A percentile compares a stretch with the other conserved stretches of the same genome.
phyloP scores from a whole-genome alignment of 2,888 invertebrate genomes.

The Euclidia mi region DNA sequence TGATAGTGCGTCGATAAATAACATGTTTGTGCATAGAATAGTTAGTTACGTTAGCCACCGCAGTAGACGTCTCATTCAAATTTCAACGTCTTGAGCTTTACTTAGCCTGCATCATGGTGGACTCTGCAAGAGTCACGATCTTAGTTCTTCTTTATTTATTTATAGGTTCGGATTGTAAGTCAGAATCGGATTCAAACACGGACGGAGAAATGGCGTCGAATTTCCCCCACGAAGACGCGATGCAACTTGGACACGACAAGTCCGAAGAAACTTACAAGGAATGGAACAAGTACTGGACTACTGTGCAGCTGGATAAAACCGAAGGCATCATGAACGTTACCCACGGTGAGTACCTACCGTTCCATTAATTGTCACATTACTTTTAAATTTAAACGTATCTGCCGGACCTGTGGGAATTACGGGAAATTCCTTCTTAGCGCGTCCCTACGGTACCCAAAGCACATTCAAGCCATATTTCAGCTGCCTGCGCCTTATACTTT shows the following conservation, averaged over 20 bases:
- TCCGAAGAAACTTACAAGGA: constrained; percentile 78
- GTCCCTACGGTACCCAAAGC: too few species aligned
- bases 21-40: too few species aligned
- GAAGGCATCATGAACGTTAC: constrained; percentile 71
- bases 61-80: too few species aligned
- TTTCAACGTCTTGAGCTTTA: not conserved
- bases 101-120: not conserved
- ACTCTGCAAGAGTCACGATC: not conserved
- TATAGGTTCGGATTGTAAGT: constrained; percentile 70
- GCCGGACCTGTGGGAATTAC: too few species aligned
- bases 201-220: constrained; percentile 71
- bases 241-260: constrained; percentile 73
- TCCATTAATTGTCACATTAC: too few species aligned
- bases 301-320: constrained; percentile 59
- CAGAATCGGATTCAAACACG: constrained; percentile 75
- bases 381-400: too few species aligned
- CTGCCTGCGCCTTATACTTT: too few species aligned
- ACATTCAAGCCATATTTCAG: too few species aligned
- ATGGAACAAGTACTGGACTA: constrained; percentile 79
- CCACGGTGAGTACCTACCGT: constrained; percentile 65
- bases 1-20: too few species aligned
- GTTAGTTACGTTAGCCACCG: too few species aligned
- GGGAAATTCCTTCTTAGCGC: too few species aligned
- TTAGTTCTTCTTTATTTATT: constrained; percentile 18
- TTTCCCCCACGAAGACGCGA: constrained; percentile 75